Conservation (phyloP, 1,140 invertebrate genomes). For the Drosophila parvula region DNA sequence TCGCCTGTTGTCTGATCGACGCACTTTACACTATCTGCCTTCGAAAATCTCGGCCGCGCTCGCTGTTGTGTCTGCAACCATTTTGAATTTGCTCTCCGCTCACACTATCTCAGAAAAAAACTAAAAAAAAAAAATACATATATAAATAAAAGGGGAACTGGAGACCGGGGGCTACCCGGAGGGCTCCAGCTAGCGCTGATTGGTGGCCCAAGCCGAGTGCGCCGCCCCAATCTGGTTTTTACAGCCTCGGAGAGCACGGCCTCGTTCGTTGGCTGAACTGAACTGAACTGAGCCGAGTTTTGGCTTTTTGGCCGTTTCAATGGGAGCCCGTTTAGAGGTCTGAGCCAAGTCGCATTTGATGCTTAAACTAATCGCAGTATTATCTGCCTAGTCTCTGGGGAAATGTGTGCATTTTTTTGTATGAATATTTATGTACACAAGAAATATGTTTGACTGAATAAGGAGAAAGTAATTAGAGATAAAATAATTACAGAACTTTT, state of each 20-base stretch:
- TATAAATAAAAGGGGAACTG: constrained; percentile 12
- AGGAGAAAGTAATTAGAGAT: too few species aligned
- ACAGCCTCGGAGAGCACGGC: constrained; percentile 42
- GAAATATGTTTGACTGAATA: too few species aligned
- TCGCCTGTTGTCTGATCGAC: constrained; percentile 59
- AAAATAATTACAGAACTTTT: too few species aligned
- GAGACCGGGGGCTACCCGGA: constrained; percentile 18
- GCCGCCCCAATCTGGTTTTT: constrained; percentile 80
- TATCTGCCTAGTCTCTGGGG: background rate
- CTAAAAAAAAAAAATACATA: constrained; percentile 6
- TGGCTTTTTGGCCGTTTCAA: background rate
- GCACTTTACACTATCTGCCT: constrained; percentile 61
- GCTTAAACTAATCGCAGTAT: background rate
- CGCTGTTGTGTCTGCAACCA: constrained; percentile 50
- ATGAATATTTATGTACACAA: too few species aligned
- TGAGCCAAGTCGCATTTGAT: constrained; percentile 6
- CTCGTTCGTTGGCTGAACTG: constrained; percentile 42
- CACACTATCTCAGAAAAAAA: constrained; percentile 29
- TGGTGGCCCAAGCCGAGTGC: constrained; percentile 63
- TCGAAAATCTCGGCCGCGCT: constrained; percentile 31
- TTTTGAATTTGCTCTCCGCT: constrained; percentile 58
- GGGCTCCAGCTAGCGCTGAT: constrained; percentile 62
- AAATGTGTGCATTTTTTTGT: background rate
- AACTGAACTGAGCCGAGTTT: constrained; percentile 2
- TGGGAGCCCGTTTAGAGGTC: constrained; percentile 2